phyloP scores from a whole-genome alignment of 2,113 vertebrate species.

The Limanda limanda region DNA sequence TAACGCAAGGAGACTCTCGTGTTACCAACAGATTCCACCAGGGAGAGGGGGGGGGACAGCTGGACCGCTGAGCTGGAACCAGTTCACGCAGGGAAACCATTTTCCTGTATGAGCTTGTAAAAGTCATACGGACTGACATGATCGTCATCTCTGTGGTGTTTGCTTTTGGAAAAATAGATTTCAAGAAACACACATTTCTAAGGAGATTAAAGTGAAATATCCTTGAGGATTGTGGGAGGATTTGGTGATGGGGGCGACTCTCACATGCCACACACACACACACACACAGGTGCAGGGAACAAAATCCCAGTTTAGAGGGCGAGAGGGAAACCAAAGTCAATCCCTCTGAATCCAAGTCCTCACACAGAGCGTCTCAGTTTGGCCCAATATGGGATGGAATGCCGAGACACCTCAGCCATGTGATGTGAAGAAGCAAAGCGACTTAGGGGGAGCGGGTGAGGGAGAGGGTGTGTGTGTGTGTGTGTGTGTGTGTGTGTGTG shows the following conservation, averaged over 20 bases:
- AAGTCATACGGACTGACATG: too few relatives aligned
- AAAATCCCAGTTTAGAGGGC: slow-evolving; percentile 8
- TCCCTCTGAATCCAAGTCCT: slow-evolving; percentile 51
- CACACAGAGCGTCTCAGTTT: slow-evolving; percentile 55
- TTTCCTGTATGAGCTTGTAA: too few relatives aligned
- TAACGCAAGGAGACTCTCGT: slow-evolving; percentile 57
- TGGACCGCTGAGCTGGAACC: slow-evolving; percentile 50
- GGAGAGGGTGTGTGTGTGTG: not conserved
- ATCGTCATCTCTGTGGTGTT: too few relatives aligned
- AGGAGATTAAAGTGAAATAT: too few relatives aligned
- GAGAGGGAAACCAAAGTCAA: slow-evolving; percentile 35
- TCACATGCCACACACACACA: not conserved
- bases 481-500: slow-evolving; percentile 7
- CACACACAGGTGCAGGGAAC: slow-evolving; percentile 36
- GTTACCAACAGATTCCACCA: slow-evolving; percentile 69
- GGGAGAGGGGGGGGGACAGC: slow-evolving; percentile 33
- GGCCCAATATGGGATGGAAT: slow-evolving; percentile 85
- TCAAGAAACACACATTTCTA: too few relatives aligned
- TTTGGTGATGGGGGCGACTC: not conserved
- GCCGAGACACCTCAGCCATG: slow-evolving; percentile 74
- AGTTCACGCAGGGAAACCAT: not conserved
- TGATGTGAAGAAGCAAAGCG: slow-evolving; percentile 72
- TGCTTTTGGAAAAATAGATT: too few relatives aligned
- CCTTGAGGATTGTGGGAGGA: not conserved
- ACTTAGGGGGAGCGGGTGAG: slow-evolving; percentile 53